Evolutionary conservation across 2,113 vertebrate species (phyloP).

Genomic region (Rynchops niger): DNA sequence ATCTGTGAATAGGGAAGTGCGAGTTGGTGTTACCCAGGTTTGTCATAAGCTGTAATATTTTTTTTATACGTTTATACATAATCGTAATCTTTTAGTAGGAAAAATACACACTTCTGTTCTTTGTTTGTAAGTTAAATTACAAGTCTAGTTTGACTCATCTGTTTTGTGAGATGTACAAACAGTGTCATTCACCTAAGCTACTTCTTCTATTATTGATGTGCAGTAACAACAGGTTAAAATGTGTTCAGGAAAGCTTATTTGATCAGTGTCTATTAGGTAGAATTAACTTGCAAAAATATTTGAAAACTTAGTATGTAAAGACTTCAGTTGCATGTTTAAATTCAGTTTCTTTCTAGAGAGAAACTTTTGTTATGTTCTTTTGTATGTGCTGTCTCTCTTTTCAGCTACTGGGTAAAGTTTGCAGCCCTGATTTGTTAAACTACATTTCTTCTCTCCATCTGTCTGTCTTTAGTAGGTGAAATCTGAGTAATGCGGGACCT

Average conservation of each 20-base stretch:
- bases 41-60: constrained; percentile 34
- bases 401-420: neutral
- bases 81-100: neutral
- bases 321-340: neutral
- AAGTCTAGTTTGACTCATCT: neutral
- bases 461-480: neutral
- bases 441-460: accelerated
- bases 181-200: neutral
- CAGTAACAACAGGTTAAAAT: neutral
- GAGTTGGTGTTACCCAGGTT: constrained; percentile 98
- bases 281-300: neutral
- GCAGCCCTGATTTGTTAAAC: neutral
- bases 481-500: neutral
- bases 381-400: neutral
- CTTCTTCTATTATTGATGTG: neutral
- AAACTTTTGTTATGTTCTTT: no score
- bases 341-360: neutral
- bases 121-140: neutral
- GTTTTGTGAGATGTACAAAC: neutral
- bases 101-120: neutral
- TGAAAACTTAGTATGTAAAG: neutral
- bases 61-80: neutral
- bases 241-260: neutral
- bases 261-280: neutral
- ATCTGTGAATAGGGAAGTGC: constrained; percentile 96